Percentiles rank a stretch among this genome's conserved stretches.
Evolutionary conservation across 92 coral and sea anemone genomes (phyloP).

Genomic region (Zoanthus solanderi): DNA sequence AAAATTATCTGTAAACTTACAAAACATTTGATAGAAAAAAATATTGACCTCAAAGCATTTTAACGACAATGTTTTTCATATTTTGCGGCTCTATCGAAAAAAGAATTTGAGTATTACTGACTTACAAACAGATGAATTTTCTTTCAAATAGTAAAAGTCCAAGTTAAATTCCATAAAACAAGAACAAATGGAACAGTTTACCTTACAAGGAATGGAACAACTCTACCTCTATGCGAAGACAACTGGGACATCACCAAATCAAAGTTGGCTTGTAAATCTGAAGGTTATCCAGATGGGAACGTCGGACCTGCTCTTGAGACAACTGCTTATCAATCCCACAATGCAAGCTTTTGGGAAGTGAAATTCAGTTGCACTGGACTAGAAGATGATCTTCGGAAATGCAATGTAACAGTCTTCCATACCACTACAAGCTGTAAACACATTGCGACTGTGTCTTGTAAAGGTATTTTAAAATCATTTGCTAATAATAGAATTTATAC

Average conservation of each 20-base stretch:
- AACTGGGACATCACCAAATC: too few relatives aligned
- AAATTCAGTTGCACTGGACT: neutral
- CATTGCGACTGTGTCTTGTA: neutral
- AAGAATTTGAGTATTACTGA: too few relatives aligned
- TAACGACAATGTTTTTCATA: too few relatives aligned
- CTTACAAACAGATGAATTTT: neutral
- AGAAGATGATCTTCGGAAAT: neutral
- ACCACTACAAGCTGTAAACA: neutral
- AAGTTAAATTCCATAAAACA: neutral
- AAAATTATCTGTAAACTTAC: too few relatives aligned
- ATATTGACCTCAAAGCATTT: too few relatives aligned
- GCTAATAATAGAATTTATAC: too few relatives aligned
- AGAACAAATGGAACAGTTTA: neutral
- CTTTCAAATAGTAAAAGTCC: neutral
- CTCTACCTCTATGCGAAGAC: neutral
- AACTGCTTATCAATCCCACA: neutral
- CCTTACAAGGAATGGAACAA: neutral
- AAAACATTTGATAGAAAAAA: too few relatives aligned
- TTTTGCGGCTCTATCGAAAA: too few relatives aligned
- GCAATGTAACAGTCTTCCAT: neutral
- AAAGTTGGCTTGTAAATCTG: too few relatives aligned
- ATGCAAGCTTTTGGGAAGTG: neutral
- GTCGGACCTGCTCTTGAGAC: neutral
- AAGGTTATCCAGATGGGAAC: neutral
- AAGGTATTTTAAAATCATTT: neutral